Evolutionary conservation across 2,113 vertebrate genomes (phyloP), one percentile per base, ranked within the genome.

Genomic region (Pluvialis apricaria): DNA sequence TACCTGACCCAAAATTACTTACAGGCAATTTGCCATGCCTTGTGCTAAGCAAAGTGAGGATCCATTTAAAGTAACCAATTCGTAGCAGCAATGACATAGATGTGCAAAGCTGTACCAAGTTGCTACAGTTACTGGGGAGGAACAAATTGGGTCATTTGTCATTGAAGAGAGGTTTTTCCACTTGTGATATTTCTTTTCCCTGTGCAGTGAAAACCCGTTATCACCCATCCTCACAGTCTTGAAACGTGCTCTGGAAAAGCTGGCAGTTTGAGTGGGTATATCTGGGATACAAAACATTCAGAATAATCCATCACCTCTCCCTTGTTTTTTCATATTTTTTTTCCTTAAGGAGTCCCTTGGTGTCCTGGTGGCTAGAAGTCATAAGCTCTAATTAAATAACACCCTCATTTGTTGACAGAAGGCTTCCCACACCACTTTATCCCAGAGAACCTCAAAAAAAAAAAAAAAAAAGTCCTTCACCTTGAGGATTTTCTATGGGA

Each of bases 1-100:
- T 77, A 87, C 62, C 93, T 92, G 92, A 93, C 87, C 82, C 81
- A 66, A 92, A 97, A 95, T 83, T 92, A 69, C 73, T 96, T 78
- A 31, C 18, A 40, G 82, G 88, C 57, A 86, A 88, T 95, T 95
- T 96, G 80, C 76, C 49, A 58, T 68, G 85, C 65, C 66, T 92
- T 32, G 16, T 49, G 79, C 61, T 71, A n/a, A 40, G 87, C 64
- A 81, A 94, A 96, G 68, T 49, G 73, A 93, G 82, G 91, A 75
- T 38, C 52, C 81, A 51, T 89, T 96, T 84, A 86, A 82, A 94
- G 72, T 65, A 93, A 88, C 87, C 65, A 57, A 82, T 73, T 97
- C 12, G 0, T 75, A 84, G 72, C 86, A 92, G 86, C 80, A 42
- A 18, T 68, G 91, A 79, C 61, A 91, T 17, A 79, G 61, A 92